Conservation (phyloP, 2,888 invertebrate genomes). For the Shargacucullia verbasci region DNA sequence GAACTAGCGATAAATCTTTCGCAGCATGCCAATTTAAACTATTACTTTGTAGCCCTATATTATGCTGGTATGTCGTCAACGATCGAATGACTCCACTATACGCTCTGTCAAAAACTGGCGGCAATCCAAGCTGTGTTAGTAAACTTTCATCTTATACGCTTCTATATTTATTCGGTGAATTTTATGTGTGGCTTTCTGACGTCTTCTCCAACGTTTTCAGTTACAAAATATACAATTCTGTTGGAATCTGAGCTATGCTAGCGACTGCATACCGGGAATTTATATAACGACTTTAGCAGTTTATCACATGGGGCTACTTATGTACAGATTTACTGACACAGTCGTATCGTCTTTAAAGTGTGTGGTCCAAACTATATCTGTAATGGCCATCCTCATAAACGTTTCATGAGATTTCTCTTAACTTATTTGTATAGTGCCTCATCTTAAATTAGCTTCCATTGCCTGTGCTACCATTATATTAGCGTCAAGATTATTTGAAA, state of each 20-base stretch:
- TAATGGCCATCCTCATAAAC: no score
- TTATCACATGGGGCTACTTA: slow-evolving; percentile 8
- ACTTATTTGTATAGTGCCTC: no score
- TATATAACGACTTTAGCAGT: slow-evolving; percentile 15
- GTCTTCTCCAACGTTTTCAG: slow-evolving; percentile 36
- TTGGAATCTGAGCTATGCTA: slow-evolving; percentile 21
- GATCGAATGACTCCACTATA: slow-evolving; percentile 38
- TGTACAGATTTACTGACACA: slow-evolving; percentile 15
- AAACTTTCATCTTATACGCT: slow-evolving; percentile 71
- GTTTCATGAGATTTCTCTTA: no score
- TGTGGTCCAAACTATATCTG: no score
- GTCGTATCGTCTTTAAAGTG: background rate
- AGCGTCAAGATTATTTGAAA: no score
- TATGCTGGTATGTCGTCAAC: slow-evolving; percentile 42
- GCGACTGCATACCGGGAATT: slow-evolving; percentile 3
- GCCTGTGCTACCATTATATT: no score
- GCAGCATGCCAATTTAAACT: slow-evolving; percentile 18
- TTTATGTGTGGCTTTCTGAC: slow-evolving; percentile 62
- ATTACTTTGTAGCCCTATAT: slow-evolving; percentile 33
- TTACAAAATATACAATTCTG: slow-evolving; percentile 43
- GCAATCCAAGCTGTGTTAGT: slow-evolving; percentile 77
- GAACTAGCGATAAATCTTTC: slow-evolving; percentile 41
- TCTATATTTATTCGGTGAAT: slow-evolving; percentile 76
- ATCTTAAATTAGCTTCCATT: no score
- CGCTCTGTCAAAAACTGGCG: slow-evolving; percentile 69